Conservation (phyloP, 2,888 invertebrate genomes). For the Meghimatium bilineatum region DNA sequence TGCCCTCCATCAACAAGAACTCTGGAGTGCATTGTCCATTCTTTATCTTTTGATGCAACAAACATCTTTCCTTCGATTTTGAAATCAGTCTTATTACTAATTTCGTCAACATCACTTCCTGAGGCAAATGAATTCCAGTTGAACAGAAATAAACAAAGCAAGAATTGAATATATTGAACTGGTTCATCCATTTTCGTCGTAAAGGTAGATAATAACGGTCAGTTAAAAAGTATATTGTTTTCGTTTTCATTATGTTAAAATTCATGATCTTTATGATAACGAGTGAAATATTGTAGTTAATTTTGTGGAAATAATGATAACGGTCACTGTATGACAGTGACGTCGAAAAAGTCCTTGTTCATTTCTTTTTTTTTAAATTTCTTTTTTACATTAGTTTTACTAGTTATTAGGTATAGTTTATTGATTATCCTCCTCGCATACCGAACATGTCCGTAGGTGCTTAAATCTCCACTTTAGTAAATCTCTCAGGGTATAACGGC, state of each 20-base stretch:
- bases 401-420: no score
- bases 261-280: background rate
- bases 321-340: no score
- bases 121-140: constrained; percentile 45
- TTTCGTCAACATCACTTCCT: constrained; percentile 53
- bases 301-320: no score
- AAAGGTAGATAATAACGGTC: no score
- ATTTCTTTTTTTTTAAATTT: no score
- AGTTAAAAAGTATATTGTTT: background rate
- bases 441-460: no score
- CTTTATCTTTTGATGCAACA: constrained; percentile 70
- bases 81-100: constrained; percentile 56
- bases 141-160: constrained; percentile 50
- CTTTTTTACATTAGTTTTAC: no score
- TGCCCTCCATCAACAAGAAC: constrained; percentile 91
- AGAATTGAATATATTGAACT: constrained; percentile 49
- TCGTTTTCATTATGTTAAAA: background rate
- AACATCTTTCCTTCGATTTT: constrained; percentile 74
- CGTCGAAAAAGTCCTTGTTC: no score
- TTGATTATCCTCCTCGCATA: no score
- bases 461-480: no score
- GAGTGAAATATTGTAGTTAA: no score
- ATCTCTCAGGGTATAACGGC: no score
- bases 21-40: constrained; percentile 72
- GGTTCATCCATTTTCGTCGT: constrained; percentile 49